phyloP scores from a whole-genome alignment of 2,113 vertebrate species.

The Corapipo altera region DNA sequence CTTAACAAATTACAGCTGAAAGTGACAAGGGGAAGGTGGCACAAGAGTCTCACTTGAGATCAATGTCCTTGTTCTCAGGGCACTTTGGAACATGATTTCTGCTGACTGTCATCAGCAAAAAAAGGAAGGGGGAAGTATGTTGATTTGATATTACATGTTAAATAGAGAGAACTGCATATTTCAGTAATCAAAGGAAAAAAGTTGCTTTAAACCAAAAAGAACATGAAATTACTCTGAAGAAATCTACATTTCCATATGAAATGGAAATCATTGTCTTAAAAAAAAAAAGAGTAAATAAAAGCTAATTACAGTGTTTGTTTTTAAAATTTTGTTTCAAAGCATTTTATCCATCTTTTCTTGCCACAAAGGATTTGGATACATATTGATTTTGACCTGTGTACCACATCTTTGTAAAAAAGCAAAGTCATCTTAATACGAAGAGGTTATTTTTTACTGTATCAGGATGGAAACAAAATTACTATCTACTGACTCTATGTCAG shows the following conservation, averaged over 20 bases:
- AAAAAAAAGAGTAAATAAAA: constrained; percentile 68
- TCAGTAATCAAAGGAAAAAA: constrained; percentile 69
- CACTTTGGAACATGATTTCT: constrained; percentile 69
- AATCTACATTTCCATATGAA: constrained; percentile 67
- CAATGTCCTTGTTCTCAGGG: constrained; percentile 69
- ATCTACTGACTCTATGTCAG: constrained; percentile 24
- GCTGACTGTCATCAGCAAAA: constrained; percentile 70
- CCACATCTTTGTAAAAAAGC: constrained; percentile 60
- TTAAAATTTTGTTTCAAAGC: constrained; percentile 66
- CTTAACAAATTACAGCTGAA: constrained; percentile 84
- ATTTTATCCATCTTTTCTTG: constrained; percentile 57
- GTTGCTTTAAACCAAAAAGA: constrained; percentile 69
- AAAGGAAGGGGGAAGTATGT: constrained; percentile 53
- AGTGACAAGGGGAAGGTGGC: constrained; percentile 78
- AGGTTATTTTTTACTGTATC: constrained; percentile 67
- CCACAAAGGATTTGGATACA: constrained; percentile 52
- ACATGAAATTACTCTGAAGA: constrained; percentile 62
- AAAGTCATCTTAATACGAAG: constrained; percentile 65
- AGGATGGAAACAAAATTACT: constrained; percentile 56
- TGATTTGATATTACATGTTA: constrained; percentile 61
- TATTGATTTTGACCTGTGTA: constrained; percentile 59
- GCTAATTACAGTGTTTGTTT: constrained; percentile 65
- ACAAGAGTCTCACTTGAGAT: constrained; percentile 71
- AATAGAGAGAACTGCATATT: constrained; percentile 64
- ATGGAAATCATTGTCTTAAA: constrained; percentile 69